Base-by-base conservation (phyloP, 2,113 vertebrate species). In the Sylvilagus bachmani region DNA sequence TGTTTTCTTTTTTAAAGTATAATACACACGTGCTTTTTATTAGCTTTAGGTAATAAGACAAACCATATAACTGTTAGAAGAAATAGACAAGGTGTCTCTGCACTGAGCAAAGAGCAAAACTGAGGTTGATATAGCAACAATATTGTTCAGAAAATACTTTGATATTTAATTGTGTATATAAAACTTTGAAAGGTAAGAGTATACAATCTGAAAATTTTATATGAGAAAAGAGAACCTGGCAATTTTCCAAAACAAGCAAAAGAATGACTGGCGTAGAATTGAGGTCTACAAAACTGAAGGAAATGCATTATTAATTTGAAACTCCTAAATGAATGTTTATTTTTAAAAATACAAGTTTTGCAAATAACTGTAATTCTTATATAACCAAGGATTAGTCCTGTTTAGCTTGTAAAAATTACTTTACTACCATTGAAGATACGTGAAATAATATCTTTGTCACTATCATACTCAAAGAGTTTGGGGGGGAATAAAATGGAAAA, bases 1-100 rank as follows among this genome's bases (percentile, higher is more conserved):
- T 95, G 94, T 75, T 86, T 86, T 49, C 61, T 82, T 81, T 94
- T 84, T 95, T 73, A 49, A 96, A 78, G 12, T 89, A 12, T 96
- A 94, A 82, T 22, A 87, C 31, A 36, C 1, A 55, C 64, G 51
- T 87, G 44, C 61, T 71, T 53, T 69, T 83, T 90, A 67, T 90
- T 94, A 95, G n/a, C 44, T 36, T 67, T 67, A 83, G 31, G 49
- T 92, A 61, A 17, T 71, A 66, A 96, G 85, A 79, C n/a, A 93
- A 36, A 70, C 24, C 55, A 17, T 77, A 22, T 51, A 49, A 91
- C 16, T 49, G 11, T 64, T 49, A 21, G 80, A 75, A 90, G 27
- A 71, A 86, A 51, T 90, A 70, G 21, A 24, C 66, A 91, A 86
- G 73, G 44, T 89, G 62, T 93, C 14, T 86, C 87, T 90, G 31